These are phyloP conservation scores for Ciconia stormi DNA, from an alignment of 2,113 vertebrate species.

Conservation along the genomic window DNA sequence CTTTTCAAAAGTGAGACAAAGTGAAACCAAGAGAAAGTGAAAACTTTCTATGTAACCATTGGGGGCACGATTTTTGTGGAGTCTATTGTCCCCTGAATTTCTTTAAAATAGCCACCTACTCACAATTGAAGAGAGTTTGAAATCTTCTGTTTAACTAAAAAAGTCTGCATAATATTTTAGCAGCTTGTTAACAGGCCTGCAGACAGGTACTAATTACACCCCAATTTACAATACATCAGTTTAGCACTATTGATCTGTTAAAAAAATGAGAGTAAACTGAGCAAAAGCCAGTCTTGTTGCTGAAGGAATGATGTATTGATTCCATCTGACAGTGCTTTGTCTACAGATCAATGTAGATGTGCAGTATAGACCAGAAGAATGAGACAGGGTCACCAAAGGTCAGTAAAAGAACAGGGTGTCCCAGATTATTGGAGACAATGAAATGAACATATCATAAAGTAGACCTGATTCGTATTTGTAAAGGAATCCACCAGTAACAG, in stretches of 20 bases:
- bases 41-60: neutral
- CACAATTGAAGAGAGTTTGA: neutral
- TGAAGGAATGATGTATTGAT: constrained; percentile 96
- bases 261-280: constrained; percentile 84
- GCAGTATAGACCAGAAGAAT: constrained; percentile 80
- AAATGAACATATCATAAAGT: constrained; percentile 82
- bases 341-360: constrained; percentile 84
- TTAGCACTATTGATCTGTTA: constrained; percentile 82
- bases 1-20: no score
- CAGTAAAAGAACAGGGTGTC: constrained; percentile 74
- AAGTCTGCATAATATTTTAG: constrained; percentile 13
- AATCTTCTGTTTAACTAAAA: neutral
- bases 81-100: neutral
- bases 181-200: constrained; percentile 74
- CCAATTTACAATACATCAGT: constrained; percentile 84
- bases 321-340: constrained; percentile 85
- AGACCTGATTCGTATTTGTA: constrained; percentile 53
- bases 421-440: constrained; percentile 68
- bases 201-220: constrained; percentile 83
- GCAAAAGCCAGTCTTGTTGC: constrained; percentile 81
- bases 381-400: constrained; percentile 78
- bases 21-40: neutral
- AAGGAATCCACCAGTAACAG: constrained; percentile 57
- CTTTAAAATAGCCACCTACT: neutral
- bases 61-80: neutral